A percentile compares a stretch with the other conserved stretches of the same genome.
These are phyloP conservation scores for Tauraco erythrolophus DNA, from an alignment of 2,113 vertebrate genomes.

Conservation along the genomic window DNA sequence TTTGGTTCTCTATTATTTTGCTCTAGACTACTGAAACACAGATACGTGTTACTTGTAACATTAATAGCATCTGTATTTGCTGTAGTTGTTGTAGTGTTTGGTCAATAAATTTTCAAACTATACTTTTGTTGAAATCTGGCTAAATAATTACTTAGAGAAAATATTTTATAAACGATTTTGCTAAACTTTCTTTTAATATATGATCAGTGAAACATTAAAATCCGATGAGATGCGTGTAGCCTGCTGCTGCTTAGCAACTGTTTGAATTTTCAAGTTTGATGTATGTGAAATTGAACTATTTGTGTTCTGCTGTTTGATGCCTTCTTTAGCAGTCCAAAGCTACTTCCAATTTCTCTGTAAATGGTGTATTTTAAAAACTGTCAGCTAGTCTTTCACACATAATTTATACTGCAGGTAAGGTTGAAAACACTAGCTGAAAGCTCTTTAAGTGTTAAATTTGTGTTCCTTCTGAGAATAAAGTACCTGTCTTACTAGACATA, in stretches of 20 bases:
- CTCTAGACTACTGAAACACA: not conserved
- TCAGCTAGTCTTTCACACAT: not conserved
- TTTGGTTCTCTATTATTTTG: slow-evolving; percentile 18
- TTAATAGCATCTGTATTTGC: not conserved
- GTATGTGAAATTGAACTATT: not conserved
- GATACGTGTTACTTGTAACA: not conserved
- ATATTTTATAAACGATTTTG: not conserved
- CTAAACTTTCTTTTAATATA: not conserved
- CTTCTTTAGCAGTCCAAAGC: not conserved
- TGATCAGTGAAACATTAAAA: not conserved
- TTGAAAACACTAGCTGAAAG: not conserved
- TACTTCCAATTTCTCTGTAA: not conserved
- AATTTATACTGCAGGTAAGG: not conserved
- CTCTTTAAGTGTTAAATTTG: not conserved
- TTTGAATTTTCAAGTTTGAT: not conserved
- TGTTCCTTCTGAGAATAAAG: not conserved
- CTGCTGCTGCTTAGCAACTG: slow-evolving; percentile 23
- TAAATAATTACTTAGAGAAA: not conserved
- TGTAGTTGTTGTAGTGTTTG: not conserved
- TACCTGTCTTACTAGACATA: not conserved
- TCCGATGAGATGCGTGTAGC: not conserved
- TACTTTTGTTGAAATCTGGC: not conserved
- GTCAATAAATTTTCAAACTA: not conserved
- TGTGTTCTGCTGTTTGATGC: not conserved
- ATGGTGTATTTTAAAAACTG: not conserved